Evolutionary conservation across 2,888 invertebrate species (phyloP).

Genomic region (Odontocolon sp.): DNA sequence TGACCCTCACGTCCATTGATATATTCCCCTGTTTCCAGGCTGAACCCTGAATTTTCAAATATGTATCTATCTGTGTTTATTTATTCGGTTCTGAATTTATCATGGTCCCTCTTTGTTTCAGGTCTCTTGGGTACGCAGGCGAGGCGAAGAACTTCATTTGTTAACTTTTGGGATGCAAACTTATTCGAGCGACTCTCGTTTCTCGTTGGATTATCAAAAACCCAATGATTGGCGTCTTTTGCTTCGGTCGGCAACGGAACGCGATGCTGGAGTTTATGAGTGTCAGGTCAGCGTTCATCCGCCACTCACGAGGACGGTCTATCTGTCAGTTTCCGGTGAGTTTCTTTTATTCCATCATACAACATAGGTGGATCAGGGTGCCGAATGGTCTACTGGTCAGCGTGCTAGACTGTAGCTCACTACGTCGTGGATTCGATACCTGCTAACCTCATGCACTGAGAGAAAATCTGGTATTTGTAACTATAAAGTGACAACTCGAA

Average conservation of each 20-base stretch:
- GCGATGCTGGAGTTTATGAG: conserved; percentile 90
- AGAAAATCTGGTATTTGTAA: no score
- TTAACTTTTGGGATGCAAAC: conserved; percentile 76
- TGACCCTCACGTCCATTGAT: conserved; percentile 7
- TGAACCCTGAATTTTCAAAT: conserved; percentile 1
- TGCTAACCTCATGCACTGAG: no score
- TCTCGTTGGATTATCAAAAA: conserved; percentile 86
- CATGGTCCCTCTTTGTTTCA: conserved; percentile 62
- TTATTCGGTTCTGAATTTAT: conserved; percentile 1
- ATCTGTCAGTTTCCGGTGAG: conserved; percentile 88
- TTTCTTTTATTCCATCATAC: conserved; percentile 57
- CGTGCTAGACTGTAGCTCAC: no score
- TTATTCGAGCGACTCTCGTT: conserved; percentile 83
- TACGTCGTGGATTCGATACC: no score
- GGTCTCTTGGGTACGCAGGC: conserved; percentile 78
- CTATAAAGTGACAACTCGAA: no score
- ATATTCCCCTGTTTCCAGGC: not conserved
- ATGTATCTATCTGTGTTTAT: not conserved
- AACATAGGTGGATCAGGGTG: no score
- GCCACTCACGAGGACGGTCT: conserved; percentile 86
- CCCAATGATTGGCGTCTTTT: conserved; percentile 90
- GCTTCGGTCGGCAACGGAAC: conserved; percentile 87
- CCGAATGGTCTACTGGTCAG: no score
- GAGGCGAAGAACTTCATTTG: conserved; percentile 76
- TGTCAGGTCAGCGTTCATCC: conserved; percentile 91